These are phyloP conservation scores for Nansenia antarctica DNA, from an alignment of 2,113 vertebrate species.

Conservation along the genomic window DNA sequence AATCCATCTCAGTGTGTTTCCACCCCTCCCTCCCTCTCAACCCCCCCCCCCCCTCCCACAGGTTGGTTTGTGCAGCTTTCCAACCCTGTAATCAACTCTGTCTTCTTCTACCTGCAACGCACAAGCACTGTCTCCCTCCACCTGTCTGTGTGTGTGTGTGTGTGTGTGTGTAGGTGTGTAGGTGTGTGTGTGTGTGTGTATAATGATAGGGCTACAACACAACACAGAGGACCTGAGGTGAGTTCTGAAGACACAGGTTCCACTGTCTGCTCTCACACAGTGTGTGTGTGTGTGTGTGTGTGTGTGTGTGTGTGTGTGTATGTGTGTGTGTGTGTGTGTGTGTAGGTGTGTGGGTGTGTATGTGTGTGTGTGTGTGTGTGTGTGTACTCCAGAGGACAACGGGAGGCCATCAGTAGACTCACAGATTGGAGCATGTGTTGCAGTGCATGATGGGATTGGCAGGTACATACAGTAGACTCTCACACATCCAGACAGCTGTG, in stretches of 20 bases:
- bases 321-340: too few species aligned
- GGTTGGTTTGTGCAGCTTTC: constrained; percentile 42
- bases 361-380: too few species aligned
- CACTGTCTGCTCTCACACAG: not conserved
- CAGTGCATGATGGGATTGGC: not conserved
- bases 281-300: too few species aligned
- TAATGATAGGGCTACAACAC: constrained; percentile 56
- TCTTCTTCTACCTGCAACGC: constrained; percentile 64
- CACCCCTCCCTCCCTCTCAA: not conserved
- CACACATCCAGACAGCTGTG: constrained; percentile 25
- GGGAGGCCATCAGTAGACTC: not conserved
- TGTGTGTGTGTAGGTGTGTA: too few species aligned
- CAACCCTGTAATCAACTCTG: constrained; percentile 58
- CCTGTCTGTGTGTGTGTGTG: too few species aligned
- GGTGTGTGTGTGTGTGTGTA: constrained; percentile 46
- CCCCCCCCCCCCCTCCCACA: not conserved
- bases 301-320: too few species aligned
- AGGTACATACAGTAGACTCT: not conserved
- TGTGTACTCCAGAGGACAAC: not conserved
- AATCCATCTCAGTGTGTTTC: constrained; percentile 23
- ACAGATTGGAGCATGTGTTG: not conserved
- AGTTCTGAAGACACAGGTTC: not conserved
- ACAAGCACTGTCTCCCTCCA: too few species aligned
- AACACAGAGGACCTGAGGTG: not conserved
- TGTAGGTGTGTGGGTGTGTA: too few species aligned